These are phyloP conservation scores for Triplophysa rosa DNA, from an alignment of 2,113 vertebrate species.

Conservation along the genomic window DNA sequence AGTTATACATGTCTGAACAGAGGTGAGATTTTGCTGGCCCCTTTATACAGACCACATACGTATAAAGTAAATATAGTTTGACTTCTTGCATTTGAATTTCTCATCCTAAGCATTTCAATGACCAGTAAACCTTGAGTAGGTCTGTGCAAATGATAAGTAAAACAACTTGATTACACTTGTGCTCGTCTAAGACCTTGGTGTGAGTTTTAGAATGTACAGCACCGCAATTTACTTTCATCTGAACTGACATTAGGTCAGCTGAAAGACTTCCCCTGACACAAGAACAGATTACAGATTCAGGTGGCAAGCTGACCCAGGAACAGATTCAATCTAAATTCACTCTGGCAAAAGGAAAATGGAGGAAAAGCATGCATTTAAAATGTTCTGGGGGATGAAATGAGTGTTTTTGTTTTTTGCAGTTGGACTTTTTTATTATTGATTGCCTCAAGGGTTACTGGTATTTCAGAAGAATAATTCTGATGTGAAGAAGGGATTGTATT, in stretches of 20 bases:
- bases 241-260: background rate
- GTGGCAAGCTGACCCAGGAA: constrained; percentile 46
- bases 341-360: constrained; percentile 45
- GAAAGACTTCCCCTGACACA: background rate
- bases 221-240: constrained; percentile 12
- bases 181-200: constrained; percentile 20
- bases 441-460: constrained; percentile 25
- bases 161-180: background rate
- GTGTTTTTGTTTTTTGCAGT: constrained; percentile 14
- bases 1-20: too few species aligned
- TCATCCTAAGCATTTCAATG: too few species aligned
- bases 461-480: constrained; percentile 22
- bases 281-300: constrained; percentile 43
- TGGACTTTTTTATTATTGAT: constrained; percentile 38
- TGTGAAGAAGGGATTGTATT: constrained; percentile 15
- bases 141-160: too few species aligned
- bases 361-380: constrained; percentile 38
- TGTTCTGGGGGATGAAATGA: constrained; percentile 42
- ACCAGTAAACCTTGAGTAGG: too few species aligned
- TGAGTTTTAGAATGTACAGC: background rate
- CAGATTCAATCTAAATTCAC: constrained; percentile 49
- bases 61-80: background rate
- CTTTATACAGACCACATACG: background rate
- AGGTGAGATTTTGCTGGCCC: too few species aligned
- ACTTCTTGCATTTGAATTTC: too few species aligned